Conservation (phyloP, 2,113 vertebrate species). For the Pyrgilauda ruficollis region DNA sequence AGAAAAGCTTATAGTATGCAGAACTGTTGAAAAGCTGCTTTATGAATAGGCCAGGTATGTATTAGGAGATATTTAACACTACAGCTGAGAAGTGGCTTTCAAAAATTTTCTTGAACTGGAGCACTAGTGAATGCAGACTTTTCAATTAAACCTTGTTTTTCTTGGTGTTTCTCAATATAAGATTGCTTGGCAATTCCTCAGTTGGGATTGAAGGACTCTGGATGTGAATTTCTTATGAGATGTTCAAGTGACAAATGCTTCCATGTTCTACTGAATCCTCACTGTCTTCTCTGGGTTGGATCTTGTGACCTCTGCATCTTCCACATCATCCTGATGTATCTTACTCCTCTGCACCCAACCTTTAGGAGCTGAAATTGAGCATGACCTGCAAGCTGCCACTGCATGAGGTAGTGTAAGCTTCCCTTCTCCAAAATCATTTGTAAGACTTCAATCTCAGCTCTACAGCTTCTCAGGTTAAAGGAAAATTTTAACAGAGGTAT, state of each 20-base stretch:
- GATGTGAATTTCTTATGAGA: background rate
- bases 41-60: background rate
- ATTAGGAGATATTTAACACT: background rate
- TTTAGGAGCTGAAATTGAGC: background rate
- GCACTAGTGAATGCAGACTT: background rate
- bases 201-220: background rate
- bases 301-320: background rate
- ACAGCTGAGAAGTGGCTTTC: background rate
- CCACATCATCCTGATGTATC: background rate
- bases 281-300: background rate
- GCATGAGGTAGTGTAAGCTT: background rate
- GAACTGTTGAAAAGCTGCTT: background rate
- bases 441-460: background rate
- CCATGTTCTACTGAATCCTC: background rate
- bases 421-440: background rate
- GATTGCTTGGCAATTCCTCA: background rate
- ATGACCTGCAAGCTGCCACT: background rate
- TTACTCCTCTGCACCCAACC: background rate
- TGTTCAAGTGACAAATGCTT: background rate
- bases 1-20: background rate
- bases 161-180: background rate
- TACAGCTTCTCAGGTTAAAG: background rate
- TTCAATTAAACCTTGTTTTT: background rate
- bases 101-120: background rate
- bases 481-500: background rate